Evolutionary conservation across 2,888 invertebrate species (phyloP).

Genomic region (Melinopterus prodromus): DNA sequence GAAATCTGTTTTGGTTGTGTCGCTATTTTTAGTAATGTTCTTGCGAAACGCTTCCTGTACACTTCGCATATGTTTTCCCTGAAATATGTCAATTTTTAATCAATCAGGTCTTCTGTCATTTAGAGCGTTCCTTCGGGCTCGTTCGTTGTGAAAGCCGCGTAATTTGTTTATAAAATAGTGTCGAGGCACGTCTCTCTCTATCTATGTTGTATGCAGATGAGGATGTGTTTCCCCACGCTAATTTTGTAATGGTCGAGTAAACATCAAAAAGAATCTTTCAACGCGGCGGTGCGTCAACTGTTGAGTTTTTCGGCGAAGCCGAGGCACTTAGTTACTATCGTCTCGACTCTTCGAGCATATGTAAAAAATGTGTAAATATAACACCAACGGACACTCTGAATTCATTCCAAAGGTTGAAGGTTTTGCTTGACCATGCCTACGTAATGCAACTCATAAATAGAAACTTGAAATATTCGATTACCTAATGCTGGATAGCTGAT

Average conservation of each 20-base stretch:
- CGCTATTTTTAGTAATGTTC: neutral
- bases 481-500: too few species aligned
- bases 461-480: too few species aligned
- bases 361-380: neutral
- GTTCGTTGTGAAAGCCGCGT: neutral
- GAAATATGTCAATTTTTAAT: neutral
- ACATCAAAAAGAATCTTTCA: constrained; percentile 4
- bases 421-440: neutral
- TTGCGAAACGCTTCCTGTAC: neutral
- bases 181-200: neutral
- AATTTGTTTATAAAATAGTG: constrained; percentile 4
- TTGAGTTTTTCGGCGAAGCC: neutral
- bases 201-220: neutral
- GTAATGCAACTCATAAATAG: neutral
- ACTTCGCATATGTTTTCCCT: neutral
- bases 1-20: neutral
- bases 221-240: neutral
- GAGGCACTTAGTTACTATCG: neutral
- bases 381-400: neutral
- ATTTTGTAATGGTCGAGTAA: constrained; percentile 4
- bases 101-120: constrained; percentile 4
- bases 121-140: neutral
- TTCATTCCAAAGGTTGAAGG: neutral
- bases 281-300: neutral
- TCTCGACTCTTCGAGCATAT: neutral